phyloP scores from a whole-genome alignment of 2,113 vertebrate genomes.

The Tetrax tetrax region DNA sequence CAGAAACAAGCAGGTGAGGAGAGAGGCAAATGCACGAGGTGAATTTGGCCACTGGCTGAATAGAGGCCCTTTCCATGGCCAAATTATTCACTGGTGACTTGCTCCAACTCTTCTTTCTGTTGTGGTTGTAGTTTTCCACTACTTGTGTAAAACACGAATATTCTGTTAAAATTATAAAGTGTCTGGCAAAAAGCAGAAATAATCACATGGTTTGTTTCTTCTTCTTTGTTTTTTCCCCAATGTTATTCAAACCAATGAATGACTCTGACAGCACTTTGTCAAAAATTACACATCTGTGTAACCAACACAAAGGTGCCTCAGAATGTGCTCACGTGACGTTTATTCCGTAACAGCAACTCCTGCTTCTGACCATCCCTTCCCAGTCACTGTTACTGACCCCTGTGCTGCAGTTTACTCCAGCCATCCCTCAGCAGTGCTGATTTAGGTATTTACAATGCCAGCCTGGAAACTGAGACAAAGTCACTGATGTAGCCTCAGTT shows the following conservation, averaged over 20 bases:
- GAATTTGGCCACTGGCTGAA: neutral
- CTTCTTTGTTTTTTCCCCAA: neutral
- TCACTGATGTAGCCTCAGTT: neutral
- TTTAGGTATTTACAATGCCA: neutral
- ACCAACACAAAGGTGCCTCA: neutral
- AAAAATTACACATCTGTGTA: neutral
- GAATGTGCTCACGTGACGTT: fast-evolving
- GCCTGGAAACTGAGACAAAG: neutral
- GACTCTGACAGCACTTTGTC: neutral
- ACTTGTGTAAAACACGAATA: neutral
- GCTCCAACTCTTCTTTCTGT: neutral
- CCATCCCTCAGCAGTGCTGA: neutral
- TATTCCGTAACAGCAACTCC: neutral
- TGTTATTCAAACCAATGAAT: neutral
- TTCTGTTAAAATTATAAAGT: neutral
- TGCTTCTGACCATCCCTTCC: neutral
- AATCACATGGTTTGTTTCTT: neutral
- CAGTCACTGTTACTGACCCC: neutral
- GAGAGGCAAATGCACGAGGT: neutral
- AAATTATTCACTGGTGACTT: neutral
- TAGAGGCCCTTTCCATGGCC: neutral
- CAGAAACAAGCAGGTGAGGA: neutral
- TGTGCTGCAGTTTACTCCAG: neutral
- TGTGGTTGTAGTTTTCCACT: neutral
- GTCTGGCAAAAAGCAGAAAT: neutral